Base-by-base conservation (phyloP, 2,888 invertebrate species). In the Baronia brevicornis region DNA sequence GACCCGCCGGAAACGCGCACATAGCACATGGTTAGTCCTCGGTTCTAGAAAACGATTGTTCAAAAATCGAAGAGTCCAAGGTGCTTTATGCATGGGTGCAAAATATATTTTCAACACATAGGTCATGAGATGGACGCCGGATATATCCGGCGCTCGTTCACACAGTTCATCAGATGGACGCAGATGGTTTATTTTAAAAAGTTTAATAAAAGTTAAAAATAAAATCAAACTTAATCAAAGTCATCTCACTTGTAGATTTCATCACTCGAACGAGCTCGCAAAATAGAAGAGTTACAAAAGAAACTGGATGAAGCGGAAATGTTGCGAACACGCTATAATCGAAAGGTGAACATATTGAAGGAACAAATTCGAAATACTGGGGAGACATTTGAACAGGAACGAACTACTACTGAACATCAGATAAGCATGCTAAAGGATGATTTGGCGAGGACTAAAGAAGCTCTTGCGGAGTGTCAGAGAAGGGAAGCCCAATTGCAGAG, bases 231-330 rank as follows among this genome's bases (percentile, higher is more conserved):
- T 27, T 23, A 32, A 36, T 6, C 17, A 7, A 22, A 11, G 4
- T 18, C 7, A 5, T 14, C 5, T 12, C 8, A 8, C 8, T 14
- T 9, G 13, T 63, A 94, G 94, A 93, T 94, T 52, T 91, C 93
- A 8, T 90, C 94, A 1, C 60, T 95, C 49, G 95, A 95, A 64
- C 86, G 93, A 14, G 93, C 92, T 1, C 87, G 94, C 12, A 94
- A 93, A 73, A 88, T 94, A 31, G 94, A 95, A 58, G 94, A 95
- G 39, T 75, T 95, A 2, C 92, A 94, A 46, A 91, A 92, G 60
- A 90, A 91, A 43, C 69, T 94, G 12, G 90, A 93, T 22, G 95
- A 95, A 60, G 89, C 93, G 21, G 95, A 95, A 58, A 86, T 92
- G 47, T 74, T 94, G 14, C 87, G 94, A 29, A 89, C 90, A 1